Evolutionary conservation across 1,140 invertebrate genomes (phyloP), one percentile per base, ranked within the genome.

Genomic region (Harpegnathos saltator): DNA sequence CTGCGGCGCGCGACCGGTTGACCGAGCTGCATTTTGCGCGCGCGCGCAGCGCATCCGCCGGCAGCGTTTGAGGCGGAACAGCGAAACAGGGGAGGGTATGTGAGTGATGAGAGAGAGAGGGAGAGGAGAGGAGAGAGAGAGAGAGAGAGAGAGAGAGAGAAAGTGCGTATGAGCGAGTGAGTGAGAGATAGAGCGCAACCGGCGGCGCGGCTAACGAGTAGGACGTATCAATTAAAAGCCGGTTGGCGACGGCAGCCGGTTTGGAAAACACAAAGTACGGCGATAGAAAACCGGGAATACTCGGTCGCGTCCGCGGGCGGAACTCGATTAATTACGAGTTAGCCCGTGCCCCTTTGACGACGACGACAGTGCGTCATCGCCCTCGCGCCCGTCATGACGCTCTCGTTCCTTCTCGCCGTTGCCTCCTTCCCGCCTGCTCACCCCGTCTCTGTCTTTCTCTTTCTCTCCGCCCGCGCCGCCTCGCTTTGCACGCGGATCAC

Each of bases 311-410:
- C 19, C 62, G 72, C 50, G 56, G 75, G 38, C 26, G 52, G 61
- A 84, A 84, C 82, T 84, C 63, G 50, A 84, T 84, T 84, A 84
- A 84, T 84, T 84, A 78, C 82, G 56, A 80, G 74, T 84, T 69
- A 80, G 74, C 56, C 48, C 15, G 44, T 59, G 15, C 29, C 54
- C 54, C 75, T 84, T 84, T 80, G 75, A 78, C 62, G 33, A 77
- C 29, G 50, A 62, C 56, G 54, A 75, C 74, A 44, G 65, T 80
- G 52, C 65, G 33, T 80, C 75, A 59, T 69, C 52, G 65, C 52
- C 38, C 4, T 1, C 50, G 7, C 48, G 17, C 19, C 29, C 15
- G n/a, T 56, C 63, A 58, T 44, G 17, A 17, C 22, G 19, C 1
- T 26, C 50, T 22, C 75, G 58, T 22, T 19, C 7, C 44, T 33